Base-by-base conservation (phyloP, 2,888 invertebrate species). In the Caenorhabditis angaria region DNA sequence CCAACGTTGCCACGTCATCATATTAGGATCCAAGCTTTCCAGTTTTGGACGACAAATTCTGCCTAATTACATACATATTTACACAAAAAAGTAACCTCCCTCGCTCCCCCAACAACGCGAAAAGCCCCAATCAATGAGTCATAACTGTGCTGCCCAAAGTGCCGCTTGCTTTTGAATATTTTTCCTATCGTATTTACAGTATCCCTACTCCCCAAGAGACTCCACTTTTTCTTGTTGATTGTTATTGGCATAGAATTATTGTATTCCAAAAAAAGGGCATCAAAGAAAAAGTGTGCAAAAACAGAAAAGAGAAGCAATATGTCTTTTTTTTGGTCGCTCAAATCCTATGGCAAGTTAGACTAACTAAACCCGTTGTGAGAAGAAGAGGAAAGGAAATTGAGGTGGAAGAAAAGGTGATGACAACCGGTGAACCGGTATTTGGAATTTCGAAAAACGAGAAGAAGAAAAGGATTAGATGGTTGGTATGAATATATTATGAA, bases 321-420 rank as follows among this genome's bases (percentile, higher is more conserved):
- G 41, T 32, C 5, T n/a, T n/a, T n/a, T n/a, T n/a, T n/a, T n/a
- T n/a, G n/a, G n/a, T n/a, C n/a, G n/a, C n/a, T n/a, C n/a, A n/a
- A n/a, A n/a, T n/a, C n/a, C n/a, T n/a, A n/a, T n/a, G n/a, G n/a
- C n/a, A n/a, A n/a, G n/a, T 32, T 32, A 32, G 32, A 32, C 32
- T 32, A 32, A 32, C 5, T 41, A 41, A 41, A 41, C 41, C 41
- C 41, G 41, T 41, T 41, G 41, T 41, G 41, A 41, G 41, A 41
- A 41, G 18, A 41, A 6, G 18, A 41, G 2, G n/a, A n/a, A n/a
- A n/a, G n/a, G n/a, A n/a, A n/a, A n/a, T n/a, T n/a, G n/a, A 32
- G 5, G 32, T 32, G 32, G 32, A 10, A 8, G 32, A 32, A 41
- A 41, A 41, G 41, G 41, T 41, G 41, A 41, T 41, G 41, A 41